Conservation (phyloP, 2,797 vertebrate genomes). For the Corythornis leucogaster region DNA sequence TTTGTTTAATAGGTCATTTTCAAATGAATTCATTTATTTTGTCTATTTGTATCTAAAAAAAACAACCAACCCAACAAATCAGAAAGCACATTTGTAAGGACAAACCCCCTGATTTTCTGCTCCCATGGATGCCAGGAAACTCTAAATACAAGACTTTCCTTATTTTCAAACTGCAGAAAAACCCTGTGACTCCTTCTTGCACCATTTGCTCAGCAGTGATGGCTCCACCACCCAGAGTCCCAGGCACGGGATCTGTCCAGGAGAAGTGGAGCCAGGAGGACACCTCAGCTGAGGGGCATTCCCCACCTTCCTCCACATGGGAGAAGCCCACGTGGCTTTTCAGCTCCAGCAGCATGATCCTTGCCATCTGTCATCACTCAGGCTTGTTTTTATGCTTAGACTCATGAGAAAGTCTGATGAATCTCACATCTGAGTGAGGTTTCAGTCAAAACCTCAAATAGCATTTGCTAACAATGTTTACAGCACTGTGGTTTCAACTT, state of each 20-base stretch:
- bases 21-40: not conserved
- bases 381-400: not conserved
- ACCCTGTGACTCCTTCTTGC: not conserved
- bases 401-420: not conserved
- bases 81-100: not conserved
- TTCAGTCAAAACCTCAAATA: constrained; percentile 52
- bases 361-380: accelerated
- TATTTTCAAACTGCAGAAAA: not conserved
- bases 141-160: not conserved
- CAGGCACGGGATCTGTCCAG: not conserved
- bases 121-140: accelerated
- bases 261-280: not conserved
- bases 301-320: not conserved
- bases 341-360: not conserved
- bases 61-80: not conserved
- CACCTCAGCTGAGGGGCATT: accelerated
- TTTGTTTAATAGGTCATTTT: not conserved
- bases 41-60: not conserved
- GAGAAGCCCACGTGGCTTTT: not conserved
- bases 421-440: not conserved
- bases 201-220: not conserved
- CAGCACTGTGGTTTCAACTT: constrained; percentile 17
- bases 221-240: accelerated
- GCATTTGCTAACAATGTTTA: not conserved
- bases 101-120: not conserved